A percentile compares a stretch with the other conserved stretches of the same genome.
Evolutionary conservation across 2,888 invertebrate genomes (phyloP).

Genomic region (Caenorhabditis macrosperma): DNA sequence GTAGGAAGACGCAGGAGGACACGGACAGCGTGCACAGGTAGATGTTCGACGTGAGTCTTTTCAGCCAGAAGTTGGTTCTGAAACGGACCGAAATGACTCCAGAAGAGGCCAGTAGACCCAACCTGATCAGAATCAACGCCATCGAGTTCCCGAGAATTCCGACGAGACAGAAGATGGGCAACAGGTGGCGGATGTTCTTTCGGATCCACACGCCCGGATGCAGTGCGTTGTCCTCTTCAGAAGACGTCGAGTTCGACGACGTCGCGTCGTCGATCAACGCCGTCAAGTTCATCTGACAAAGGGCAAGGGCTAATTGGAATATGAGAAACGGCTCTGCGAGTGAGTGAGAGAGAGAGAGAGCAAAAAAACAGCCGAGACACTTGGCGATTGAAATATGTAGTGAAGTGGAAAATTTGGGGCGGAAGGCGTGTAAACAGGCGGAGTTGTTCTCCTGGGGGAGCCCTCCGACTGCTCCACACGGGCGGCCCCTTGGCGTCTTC

Average conservation of each 20-base stretch:
- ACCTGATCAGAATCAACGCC: conserved; percentile 78
- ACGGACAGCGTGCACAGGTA: conserved; percentile 78
- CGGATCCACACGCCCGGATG: conserved; percentile 60
- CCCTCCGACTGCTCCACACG: too few species aligned
- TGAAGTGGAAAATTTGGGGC: conserved; percentile 41
- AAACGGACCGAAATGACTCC: too few species aligned
- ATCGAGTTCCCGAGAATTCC: conserved; percentile 79
- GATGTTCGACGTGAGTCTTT: conserved; percentile 78
- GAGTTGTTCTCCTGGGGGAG: conserved; percentile 35
- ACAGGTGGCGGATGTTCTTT: conserved; percentile 49
- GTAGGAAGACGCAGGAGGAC: conserved; percentile 77
- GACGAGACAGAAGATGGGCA: conserved; percentile 68
- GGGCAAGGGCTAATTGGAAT: neutral
- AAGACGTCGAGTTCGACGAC: neutral
- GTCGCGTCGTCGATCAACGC: conserved; percentile 19
- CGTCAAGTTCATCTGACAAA: neutral
- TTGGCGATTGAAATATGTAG: conserved; percentile 42
- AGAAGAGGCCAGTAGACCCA: too few species aligned
- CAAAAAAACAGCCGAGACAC: conserved; percentile 8
- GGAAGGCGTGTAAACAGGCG: conserved; percentile 34
- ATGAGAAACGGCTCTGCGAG: neutral
- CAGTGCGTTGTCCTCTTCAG: conserved; percentile 13
- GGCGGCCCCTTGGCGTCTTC: neutral
- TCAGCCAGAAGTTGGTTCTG: conserved; percentile 79
- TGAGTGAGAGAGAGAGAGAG: neutral